Percentiles rank a stretch among this genome's conserved stretches.
These are phyloP conservation scores for Drosophila arizonae DNA, from an alignment of 1,140 invertebrate genomes.

Conservation along the genomic window DNA sequence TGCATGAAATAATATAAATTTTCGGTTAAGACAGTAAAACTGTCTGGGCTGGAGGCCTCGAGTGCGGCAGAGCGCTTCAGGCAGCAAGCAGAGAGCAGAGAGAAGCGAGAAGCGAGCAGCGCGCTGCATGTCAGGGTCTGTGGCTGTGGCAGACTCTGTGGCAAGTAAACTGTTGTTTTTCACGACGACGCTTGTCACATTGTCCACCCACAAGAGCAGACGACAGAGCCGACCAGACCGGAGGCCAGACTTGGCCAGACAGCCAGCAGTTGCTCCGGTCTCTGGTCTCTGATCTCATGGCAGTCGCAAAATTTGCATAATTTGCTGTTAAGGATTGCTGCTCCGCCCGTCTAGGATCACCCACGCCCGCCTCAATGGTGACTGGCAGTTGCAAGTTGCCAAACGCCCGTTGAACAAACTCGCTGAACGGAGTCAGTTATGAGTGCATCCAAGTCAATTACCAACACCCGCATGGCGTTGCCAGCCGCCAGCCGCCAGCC, in stretches of 20 bases:
- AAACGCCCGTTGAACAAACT: constrained; percentile 29
- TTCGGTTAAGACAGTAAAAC: constrained; percentile 78
- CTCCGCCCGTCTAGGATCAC: constrained; percentile 38
- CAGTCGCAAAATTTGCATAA: constrained; percentile 69
- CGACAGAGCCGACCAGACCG: constrained; percentile 60
- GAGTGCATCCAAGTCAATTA: constrained; percentile 51
- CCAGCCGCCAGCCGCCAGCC: not conserved
- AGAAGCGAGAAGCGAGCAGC: constrained; percentile 13
- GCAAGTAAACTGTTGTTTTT: constrained; percentile 80
- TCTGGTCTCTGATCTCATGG: constrained; percentile 40
- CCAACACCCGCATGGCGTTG: constrained; percentile 46
- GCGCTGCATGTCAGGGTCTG: constrained; percentile 21
- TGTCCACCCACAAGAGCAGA: constrained; percentile 79
- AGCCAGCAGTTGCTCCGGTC: constrained; percentile 21
- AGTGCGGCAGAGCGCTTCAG: constrained; percentile 31
- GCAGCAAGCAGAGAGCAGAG: constrained; percentile 5
- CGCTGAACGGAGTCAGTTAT: constrained; percentile 24
- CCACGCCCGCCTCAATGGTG: constrained; percentile 45
- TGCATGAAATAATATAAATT: constrained; percentile 81
- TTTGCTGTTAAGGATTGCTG: constrained; percentile 61
- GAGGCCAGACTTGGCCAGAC: constrained; percentile 21
- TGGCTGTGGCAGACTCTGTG: constrained; percentile 45
- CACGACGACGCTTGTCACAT: constrained; percentile 80
- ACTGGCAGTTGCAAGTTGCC: constrained; percentile 38
- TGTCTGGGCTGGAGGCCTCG: constrained; percentile 53